Evolutionary conservation across 1,140 invertebrate genomes (phyloP).

Genomic region (Caenorhabditis briggsae): DNA sequence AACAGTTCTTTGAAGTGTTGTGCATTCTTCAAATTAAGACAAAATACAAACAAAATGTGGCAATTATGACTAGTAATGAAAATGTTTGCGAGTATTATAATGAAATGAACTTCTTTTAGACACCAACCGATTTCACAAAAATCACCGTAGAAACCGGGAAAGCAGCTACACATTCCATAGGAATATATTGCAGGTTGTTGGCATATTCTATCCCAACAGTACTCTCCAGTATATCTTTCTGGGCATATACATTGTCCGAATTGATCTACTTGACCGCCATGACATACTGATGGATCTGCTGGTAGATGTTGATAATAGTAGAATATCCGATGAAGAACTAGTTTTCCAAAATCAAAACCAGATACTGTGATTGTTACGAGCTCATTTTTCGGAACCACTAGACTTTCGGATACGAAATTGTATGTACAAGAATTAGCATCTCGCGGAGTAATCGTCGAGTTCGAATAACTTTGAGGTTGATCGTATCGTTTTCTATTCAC

Average conservation of each 20-base stretch:
- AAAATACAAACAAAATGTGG: no score
- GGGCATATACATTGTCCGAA: not conserved
- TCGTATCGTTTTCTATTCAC: not conserved
- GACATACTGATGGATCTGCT: not conserved
- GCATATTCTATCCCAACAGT: conserved; percentile 20
- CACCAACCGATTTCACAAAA: conserved; percentile 18
- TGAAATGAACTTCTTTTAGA: no score
- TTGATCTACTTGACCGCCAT: not conserved
- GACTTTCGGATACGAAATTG: not conserved
- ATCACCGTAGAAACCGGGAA: not conserved
- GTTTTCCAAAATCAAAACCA: not conserved
- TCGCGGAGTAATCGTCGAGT: not conserved
- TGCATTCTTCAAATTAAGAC: no score
- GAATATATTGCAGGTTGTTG: not conserved
- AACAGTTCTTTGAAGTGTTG: no score
- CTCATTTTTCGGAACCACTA: not conserved
- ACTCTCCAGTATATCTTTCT: conserved; percentile 6
- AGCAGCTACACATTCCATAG: not conserved
- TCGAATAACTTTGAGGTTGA: not conserved
- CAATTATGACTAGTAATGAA: no score
- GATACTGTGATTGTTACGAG: not conserved
- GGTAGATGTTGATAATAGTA: conserved; percentile 2
- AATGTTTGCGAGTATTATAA: not conserved
- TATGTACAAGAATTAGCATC: not conserved
- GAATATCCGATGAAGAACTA: not conserved